These are phyloP conservation scores for Nycticebus coucang DNA, from an alignment of 2,113 vertebrate genomes.

Conservation along the genomic window DNA sequence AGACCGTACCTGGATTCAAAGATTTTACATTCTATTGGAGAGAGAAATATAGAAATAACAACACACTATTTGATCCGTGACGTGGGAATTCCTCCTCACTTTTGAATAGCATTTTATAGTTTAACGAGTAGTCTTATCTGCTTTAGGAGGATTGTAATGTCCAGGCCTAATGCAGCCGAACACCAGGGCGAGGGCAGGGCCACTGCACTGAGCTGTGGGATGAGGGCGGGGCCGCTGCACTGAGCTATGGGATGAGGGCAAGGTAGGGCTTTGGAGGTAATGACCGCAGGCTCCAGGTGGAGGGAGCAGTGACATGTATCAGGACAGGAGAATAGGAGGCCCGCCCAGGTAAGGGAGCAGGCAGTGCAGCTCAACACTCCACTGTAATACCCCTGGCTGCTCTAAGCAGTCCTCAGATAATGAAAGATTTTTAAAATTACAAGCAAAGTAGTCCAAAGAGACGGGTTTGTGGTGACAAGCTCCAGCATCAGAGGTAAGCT, in stretches of 20 bases:
- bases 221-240: background rate
- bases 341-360: fast-evolving
- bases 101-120: background rate
- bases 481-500: background rate
- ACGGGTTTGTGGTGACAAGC: no score
- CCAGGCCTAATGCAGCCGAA: background rate
- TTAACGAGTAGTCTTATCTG: background rate
- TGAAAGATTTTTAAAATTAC: background rate
- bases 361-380: background rate
- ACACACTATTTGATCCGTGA: background rate
- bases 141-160: background rate
- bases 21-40: background rate
- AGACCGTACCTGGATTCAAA: background rate
- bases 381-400: background rate
- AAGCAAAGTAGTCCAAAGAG: background rate
- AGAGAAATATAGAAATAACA: background rate
- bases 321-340: background rate
- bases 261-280: background rate
- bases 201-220: background rate
- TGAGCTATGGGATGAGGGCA: background rate
- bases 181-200: no score
- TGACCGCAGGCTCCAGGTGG: fast-evolving
- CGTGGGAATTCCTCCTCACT: fast-evolving
- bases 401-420: background rate
- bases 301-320: fast-evolving